Percentiles rank a stretch among this genome's conserved stretches.
phyloP scores from a whole-genome alignment of 2,113 vertebrate genomes.

The Istiophorus platypterus region DNA sequence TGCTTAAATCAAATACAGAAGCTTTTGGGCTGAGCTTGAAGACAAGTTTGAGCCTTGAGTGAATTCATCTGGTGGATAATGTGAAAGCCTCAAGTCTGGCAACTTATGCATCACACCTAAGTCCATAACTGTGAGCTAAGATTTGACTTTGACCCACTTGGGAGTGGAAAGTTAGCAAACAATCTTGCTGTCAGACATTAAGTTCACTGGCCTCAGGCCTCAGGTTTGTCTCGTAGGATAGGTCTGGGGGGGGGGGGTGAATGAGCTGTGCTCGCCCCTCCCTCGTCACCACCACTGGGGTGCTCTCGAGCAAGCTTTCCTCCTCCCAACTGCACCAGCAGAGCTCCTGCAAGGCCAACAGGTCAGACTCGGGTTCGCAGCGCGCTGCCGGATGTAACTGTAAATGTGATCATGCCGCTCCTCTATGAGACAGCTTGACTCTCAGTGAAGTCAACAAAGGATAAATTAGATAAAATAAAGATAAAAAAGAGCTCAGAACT shows the following conservation, averaged over 20 bases:
- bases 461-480: background rate
- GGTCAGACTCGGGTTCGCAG: background rate
- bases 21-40: background rate
- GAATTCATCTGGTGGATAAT: conserved; percentile 14
- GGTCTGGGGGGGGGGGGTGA: background rate
- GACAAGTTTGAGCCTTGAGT: background rate
- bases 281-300: background rate
- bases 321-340: background rate
- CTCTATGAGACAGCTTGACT: background rate
- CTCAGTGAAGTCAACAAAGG: background rate
- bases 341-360: background rate
- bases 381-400: background rate
- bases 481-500: background rate
- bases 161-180: conserved; percentile 1
- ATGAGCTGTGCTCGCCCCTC: background rate
- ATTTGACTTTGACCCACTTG: conserved; percentile 5
- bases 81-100: conserved; percentile 2
- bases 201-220: background rate
- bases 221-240: background rate
- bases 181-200: background rate
- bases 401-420: background rate
- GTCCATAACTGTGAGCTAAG: conserved; percentile 18
- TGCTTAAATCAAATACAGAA: background rate
- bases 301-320: background rate
- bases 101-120: background rate